A percentile compares a stretch with the other conserved stretches of the same genome.
These are phyloP conservation scores for Charina bottae DNA, from an alignment of 2,113 vertebrate genomes.

Conservation along the genomic window DNA sequence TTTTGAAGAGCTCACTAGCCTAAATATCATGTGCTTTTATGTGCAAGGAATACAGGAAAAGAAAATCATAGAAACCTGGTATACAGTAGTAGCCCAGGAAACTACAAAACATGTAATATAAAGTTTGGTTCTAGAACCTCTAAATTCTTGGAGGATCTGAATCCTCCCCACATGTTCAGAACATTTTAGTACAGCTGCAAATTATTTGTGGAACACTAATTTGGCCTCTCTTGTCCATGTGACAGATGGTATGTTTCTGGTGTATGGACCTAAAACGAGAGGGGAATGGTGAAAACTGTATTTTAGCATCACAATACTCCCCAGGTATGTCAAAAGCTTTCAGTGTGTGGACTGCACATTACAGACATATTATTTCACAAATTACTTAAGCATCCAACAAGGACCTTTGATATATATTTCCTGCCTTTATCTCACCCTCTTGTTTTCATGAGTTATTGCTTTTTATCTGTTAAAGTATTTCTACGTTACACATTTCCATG, in stretches of 20 bases:
- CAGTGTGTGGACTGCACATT: background rate
- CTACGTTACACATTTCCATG: background rate
- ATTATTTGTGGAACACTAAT: conserved; percentile 2
- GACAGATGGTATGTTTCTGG: conserved; percentile 5
- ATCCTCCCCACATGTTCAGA: conserved; percentile 28
- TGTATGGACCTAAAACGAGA: conserved; percentile 30
- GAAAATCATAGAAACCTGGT: background rate
- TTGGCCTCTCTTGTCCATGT: background rate
- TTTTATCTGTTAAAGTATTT: background rate
- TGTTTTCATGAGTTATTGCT: background rate
- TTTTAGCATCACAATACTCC: background rate
- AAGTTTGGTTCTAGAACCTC: background rate
- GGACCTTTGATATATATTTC: fast-evolving
- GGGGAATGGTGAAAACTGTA: background rate
- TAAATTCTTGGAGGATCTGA: background rate
- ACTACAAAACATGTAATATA: background rate
- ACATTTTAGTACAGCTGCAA: conserved; percentile 1
- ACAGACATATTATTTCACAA: background rate
- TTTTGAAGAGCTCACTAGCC: conserved; percentile 30
- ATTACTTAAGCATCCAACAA: background rate
- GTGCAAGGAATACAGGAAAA: background rate
- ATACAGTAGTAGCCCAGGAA: conserved; percentile 4
- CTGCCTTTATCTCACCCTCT: background rate
- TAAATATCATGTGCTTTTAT: conserved; percentile 1
- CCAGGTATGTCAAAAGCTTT: conserved; percentile 3